A percentile compares a stretch with the other conserved stretches of the same genome.
phyloP scores from a whole-genome alignment of 2,113 vertebrate genomes.

The Edolisoma coerulescens region DNA sequence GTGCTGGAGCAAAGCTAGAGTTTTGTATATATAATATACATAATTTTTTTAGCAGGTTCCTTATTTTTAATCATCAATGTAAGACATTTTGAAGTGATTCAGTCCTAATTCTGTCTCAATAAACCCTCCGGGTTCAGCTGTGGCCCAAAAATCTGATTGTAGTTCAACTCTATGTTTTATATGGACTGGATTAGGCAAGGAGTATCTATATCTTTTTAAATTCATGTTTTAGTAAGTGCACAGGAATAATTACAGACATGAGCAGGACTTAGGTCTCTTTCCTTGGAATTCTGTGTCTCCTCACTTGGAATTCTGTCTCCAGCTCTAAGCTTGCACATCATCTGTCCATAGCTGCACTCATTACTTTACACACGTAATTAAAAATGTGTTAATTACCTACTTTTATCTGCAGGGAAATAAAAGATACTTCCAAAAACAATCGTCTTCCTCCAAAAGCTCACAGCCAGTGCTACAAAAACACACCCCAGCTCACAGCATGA shows the following conservation, averaged over 20 bases:
- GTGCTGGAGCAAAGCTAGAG: background rate
- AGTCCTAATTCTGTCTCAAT: background rate
- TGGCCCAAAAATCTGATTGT: background rate
- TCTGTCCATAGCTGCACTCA: background rate
- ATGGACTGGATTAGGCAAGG: background rate
- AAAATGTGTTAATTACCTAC: background rate
- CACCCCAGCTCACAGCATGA: background rate
- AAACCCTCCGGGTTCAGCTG: background rate
- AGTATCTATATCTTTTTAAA: accelerated
- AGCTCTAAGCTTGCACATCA: background rate
- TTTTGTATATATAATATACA: accelerated
- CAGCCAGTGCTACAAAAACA: background rate
- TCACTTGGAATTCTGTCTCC: background rate
- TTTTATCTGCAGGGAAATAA: background rate
- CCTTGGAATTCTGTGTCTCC: background rate
- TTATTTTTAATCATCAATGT: background rate
- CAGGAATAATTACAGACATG: background rate
- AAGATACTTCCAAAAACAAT: background rate
- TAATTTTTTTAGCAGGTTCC: background rate
- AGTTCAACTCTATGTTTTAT: background rate
- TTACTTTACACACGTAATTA: background rate
- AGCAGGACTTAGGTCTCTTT: background rate
- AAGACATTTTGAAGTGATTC: background rate
- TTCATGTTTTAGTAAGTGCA: background rate
- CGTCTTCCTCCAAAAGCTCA: background rate